Evolutionary conservation across 2,113 vertebrate genomes (phyloP), one percentile per base, ranked within the genome.

Genomic region (human (Homo sapiens)): DNA sequence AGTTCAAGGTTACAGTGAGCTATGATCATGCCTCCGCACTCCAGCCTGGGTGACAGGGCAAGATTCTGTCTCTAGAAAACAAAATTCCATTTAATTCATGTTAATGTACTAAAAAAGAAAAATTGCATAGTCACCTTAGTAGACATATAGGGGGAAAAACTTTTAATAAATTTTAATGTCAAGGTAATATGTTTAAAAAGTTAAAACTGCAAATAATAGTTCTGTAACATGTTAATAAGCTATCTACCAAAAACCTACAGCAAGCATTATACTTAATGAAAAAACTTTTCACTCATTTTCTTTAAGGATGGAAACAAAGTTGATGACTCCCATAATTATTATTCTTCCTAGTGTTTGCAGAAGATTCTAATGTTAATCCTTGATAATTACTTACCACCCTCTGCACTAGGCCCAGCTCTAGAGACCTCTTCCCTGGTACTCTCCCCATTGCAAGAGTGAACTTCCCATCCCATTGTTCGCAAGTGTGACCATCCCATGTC

Each of bases 81-180:
- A 75, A 10, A 57, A 89, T 32, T 70, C 6, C 14, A 66, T 90
- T 89, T 82, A 82, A 57, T 86, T 86, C 3, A 59, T 61, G 27
- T 75, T 70, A 92, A 30, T 57, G 11, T 22, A 87, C 75, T 57
- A 50, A 52, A 52, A 11, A 50, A 89, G 43, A 94, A 57, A 84
- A 87, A 57, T 20, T 89, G 81, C 38, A 88, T 57, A 55, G 64
- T 55, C 12, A 43, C 50, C 7, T 70, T 30, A 72, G 12, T 25
- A 79, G 38, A 85, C 22, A 48, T 0, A 70, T 16, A 40, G 35
- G 3, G 2, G 10, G 57, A 11, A 45, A 79, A 35, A 0, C 0
- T 55, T 30, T 32, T 66, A 66, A 66, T 73, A 8, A 75, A 43
- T 68, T 72, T 89, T 35, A 94, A 30, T 75, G 48, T 7, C 52